A percentile compares a stretch with the other conserved stretches of the same genome.
Evolutionary conservation across 2,888 invertebrate species (phyloP).

Genomic region (Bembecia ichneumoniformis): DNA sequence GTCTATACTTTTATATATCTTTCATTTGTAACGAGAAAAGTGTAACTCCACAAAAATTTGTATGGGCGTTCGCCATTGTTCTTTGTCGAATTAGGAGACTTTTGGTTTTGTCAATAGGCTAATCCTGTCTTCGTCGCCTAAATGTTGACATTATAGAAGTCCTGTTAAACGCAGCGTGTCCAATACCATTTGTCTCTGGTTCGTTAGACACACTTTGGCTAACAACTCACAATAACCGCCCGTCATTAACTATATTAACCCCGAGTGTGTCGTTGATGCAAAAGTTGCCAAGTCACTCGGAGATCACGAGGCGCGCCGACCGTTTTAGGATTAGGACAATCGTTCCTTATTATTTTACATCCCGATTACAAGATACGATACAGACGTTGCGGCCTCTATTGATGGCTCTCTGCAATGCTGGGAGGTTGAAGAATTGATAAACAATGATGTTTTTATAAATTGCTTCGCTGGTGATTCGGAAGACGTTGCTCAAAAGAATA

Average conservation of each 20-base stretch:
- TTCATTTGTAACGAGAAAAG: too few species aligned
- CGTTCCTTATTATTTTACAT: conserved; percentile 24
- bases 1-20: too few species aligned
- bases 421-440: conserved; percentile 6
- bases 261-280: conserved; percentile 38
- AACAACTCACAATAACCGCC: conserved; percentile 61
- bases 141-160: conserved; percentile 35
- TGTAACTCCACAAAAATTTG: too few species aligned
- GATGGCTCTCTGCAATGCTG: conserved; percentile 20
- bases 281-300: conserved; percentile 57
- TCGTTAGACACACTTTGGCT: conserved; percentile 63
- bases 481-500: too few species aligned
- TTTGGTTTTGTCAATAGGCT: too few species aligned
- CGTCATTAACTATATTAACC: conserved; percentile 68
- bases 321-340: conserved; percentile 19
- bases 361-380: conserved; percentile 33
- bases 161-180: conserved; percentile 56
- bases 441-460: too few species aligned
- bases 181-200: conserved; percentile 59
- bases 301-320: background rate
- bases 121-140: background rate
- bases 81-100: too few species aligned
- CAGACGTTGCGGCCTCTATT: conserved; percentile 28
- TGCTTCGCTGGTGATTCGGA: too few species aligned
- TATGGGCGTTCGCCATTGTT: too few species aligned